Evolutionary conservation across 2,113 vertebrate genomes (phyloP).

Genomic region (Mormoops blainvillei): DNA sequence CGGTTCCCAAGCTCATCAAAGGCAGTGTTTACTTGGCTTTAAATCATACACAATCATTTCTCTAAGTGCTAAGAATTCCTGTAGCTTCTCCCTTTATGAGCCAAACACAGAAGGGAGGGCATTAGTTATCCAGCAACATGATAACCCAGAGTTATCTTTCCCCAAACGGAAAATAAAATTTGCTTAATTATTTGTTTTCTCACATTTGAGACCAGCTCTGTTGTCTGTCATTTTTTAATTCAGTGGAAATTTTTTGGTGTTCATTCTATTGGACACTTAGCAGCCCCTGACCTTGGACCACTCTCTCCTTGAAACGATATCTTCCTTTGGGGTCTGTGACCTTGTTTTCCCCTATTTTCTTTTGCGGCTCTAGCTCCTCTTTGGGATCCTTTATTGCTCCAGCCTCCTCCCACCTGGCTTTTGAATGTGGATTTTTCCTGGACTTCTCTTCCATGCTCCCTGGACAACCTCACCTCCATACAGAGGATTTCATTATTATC

Average conservation of each 20-base stretch:
- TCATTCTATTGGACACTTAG: neutral
- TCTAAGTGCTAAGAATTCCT: conserved; percentile 45
- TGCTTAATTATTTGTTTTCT: neutral
- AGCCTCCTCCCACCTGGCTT: neutral
- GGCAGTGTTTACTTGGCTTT: conserved; percentile 36
- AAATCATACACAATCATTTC: neutral
- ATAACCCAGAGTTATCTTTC: neutral
- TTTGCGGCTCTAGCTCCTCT: neutral
- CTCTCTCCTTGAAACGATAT: neutral
- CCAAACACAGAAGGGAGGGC: neutral
- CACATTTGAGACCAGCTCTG: neutral
- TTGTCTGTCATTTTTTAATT: neutral
- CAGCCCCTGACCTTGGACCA: neutral
- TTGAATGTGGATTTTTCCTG: neutral
- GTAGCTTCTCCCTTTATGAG: neutral
- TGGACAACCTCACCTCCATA: neutral
- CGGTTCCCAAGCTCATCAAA: conserved; percentile 35
- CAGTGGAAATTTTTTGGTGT: neutral
- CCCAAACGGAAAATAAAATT: neutral
- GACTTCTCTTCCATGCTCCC: neutral
- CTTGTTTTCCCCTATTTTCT: neutral
- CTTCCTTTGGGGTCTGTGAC: neutral
- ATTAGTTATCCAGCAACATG: neutral
- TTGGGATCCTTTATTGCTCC: neutral
- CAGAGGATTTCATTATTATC: neutral